A percentile compares a stretch with the other conserved stretches of the same genome.
Evolutionary conservation across 2,113 vertebrate genomes (phyloP).

Genomic region (Brachionichthys hirsutus): DNA sequence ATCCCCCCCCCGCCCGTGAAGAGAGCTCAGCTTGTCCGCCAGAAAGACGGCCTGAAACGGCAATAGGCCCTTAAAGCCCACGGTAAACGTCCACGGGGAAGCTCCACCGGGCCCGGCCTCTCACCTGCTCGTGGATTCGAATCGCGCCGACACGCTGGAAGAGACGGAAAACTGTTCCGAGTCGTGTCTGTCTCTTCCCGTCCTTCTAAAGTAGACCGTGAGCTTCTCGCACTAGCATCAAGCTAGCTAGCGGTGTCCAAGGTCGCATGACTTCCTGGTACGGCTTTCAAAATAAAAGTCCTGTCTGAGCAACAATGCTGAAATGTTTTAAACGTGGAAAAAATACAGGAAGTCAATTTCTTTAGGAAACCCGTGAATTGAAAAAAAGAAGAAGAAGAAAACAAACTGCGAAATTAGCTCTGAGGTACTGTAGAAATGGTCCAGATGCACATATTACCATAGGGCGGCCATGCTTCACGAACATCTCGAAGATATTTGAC

Average conservation of each 20-base stretch:
- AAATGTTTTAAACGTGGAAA: conserved; percentile 17
- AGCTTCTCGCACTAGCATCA: conserved; percentile 54
- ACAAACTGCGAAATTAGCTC: neutral
- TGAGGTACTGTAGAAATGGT: neutral
- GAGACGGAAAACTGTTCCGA: conserved; percentile 39
- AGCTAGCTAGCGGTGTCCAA: conserved; percentile 29
- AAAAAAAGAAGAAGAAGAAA: too few relatives aligned
- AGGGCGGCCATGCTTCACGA: neutral
- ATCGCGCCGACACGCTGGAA: conserved; percentile 12
- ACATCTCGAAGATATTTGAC: neutral
- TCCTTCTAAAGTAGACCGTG: conserved; percentile 72
- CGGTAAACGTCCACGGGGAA: neutral
- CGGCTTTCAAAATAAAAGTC: conserved; percentile 49
- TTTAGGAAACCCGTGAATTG: neutral
- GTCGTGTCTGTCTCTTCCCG: conserved; percentile 62
- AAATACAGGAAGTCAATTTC: neutral
- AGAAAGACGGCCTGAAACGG: conserved; percentile 52
- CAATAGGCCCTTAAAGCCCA: conserved; percentile 43
- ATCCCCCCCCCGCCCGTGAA: conserved; percentile 50
- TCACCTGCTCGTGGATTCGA: conserved; percentile 62
- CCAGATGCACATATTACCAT: neutral
- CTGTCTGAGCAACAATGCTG: neutral
- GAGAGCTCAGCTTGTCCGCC: conserved; percentile 45
- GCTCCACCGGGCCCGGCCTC: conserved; percentile 25
- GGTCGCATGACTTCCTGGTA: conserved; percentile 24